A percentile compares a stretch with the other conserved stretches of the same genome.
These are phyloP conservation scores for Drosophila affinis DNA, from an alignment of 2,888 invertebrate species.

Conservation along the genomic window DNA sequence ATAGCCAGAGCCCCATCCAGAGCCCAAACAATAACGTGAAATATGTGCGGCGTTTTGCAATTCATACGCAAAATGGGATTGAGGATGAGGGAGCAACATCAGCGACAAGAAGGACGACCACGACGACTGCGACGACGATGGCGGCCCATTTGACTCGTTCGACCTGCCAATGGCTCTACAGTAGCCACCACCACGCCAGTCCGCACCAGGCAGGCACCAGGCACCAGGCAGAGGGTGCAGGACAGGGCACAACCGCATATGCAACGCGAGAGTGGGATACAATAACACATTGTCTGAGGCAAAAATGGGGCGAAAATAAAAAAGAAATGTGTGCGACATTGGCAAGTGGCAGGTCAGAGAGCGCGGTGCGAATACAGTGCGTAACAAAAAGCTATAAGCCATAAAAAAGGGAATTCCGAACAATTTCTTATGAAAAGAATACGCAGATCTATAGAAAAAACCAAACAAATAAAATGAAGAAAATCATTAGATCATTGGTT, in stretches of 20 bases:
- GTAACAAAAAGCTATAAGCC: constrained; percentile 6
- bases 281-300: constrained; percentile 69
- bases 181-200: constrained; percentile 27
- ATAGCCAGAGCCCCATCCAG: constrained; percentile 1
- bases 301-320: constrained; percentile 22
- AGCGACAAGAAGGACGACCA: constrained; percentile 23
- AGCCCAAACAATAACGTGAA: constrained; percentile 74
- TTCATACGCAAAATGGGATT: constrained; percentile 74
- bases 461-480: neutral
- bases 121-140: neutral
- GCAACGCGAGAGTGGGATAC: constrained; percentile 39
- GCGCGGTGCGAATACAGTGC: constrained; percentile 24
- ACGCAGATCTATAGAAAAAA: neutral
- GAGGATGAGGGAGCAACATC: constrained; percentile 64
- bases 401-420: neutral
- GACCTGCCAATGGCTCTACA: constrained; percentile 40
- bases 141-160: constrained; percentile 55
- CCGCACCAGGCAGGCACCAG: neutral
- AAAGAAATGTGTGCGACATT: constrained; percentile 28
- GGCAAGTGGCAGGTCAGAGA: constrained; percentile 31
- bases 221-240: too few species aligned
- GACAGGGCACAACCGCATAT: constrained; percentile 15
- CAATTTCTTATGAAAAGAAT: neutral
- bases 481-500: neutral
- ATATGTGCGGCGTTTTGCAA: constrained; percentile 79